phyloP scores from a whole-genome alignment of 2,797 vertebrate genomes.

The Poeciliopsis infans region DNA sequence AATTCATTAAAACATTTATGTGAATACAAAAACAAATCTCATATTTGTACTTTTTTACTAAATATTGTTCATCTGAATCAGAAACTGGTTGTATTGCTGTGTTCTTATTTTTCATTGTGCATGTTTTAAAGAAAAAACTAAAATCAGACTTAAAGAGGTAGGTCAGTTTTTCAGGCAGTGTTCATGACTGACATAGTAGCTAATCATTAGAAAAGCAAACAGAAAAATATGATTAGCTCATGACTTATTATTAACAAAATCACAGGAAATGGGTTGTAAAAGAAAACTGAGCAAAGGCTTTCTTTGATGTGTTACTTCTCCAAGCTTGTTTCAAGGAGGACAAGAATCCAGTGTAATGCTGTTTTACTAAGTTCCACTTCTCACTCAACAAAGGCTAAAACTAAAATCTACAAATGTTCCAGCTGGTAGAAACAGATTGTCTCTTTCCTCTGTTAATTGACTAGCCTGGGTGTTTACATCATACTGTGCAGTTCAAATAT shows the following conservation, averaged over 20 bases:
- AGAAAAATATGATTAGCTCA: background rate
- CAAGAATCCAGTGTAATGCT: conserved; percentile 22
- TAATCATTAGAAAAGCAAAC: background rate
- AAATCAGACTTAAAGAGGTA: background rate
- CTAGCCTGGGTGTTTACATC: conserved; percentile 40
- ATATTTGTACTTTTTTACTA: background rate
- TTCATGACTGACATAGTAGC: background rate
- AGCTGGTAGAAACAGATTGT: conserved; percentile 11
- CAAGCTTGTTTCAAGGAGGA: conserved; percentile 4
- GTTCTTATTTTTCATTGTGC: background rate
- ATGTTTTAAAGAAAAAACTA: background rate
- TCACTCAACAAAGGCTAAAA: conserved; percentile 34
- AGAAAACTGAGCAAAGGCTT: background rate
- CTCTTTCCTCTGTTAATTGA: conserved; percentile 41
- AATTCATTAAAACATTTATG: background rate
- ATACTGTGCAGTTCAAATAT: conserved; percentile 34
- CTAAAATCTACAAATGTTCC: conserved; percentile 22
- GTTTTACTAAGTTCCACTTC: conserved; percentile 16
- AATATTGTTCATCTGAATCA: background rate
- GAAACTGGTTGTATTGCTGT: background rate
- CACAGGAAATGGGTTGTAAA: conserved; percentile 4
- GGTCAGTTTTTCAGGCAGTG: background rate
- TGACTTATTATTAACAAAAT: conserved; percentile 11
- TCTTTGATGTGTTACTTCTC: conserved; percentile 1
- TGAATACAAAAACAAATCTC: background rate